phyloP scores from a whole-genome alignment of 53 echinoderm and acorn worm species.

The Apostichopus leukothele region DNA sequence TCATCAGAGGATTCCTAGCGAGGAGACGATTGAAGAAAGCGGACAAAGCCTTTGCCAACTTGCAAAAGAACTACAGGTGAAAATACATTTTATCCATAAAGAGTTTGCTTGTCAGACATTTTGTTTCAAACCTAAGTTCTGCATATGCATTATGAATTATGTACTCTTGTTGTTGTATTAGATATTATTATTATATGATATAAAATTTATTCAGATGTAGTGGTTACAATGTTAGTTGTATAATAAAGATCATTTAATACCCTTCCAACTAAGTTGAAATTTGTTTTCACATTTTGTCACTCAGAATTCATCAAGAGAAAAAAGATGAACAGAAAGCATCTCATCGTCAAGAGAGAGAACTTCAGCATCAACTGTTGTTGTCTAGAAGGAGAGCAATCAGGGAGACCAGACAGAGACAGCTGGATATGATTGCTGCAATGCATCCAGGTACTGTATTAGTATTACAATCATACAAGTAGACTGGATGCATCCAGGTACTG shows the following conservation, averaged over 20 bases:
- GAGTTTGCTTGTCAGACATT: no score
- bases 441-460: conserved; percentile 67
- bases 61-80: conserved; percentile 93
- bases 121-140: no score
- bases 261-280: background rate
- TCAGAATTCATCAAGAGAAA: conserved; percentile 73
- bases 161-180: no score
- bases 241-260: background rate
- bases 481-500: no score
- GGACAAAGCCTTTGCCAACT: conserved; percentile 71
- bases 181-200: no score
- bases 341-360: conserved; percentile 75
- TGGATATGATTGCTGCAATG: conserved; percentile 96
- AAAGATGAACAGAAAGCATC: conserved; percentile 60
- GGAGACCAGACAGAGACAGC: conserved; percentile 89
- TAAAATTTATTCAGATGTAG: no score
- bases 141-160: no score
- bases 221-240: background rate
- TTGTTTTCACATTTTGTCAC: background rate
- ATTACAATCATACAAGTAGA: no score
- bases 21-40: conserved; percentile 86
- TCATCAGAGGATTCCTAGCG: conserved; percentile 78
- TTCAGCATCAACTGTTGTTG: conserved; percentile 87
- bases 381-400: conserved; percentile 82
- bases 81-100: no score